Conservation (phyloP, 2,888 invertebrate species). For the Halictus ligatus region DNA sequence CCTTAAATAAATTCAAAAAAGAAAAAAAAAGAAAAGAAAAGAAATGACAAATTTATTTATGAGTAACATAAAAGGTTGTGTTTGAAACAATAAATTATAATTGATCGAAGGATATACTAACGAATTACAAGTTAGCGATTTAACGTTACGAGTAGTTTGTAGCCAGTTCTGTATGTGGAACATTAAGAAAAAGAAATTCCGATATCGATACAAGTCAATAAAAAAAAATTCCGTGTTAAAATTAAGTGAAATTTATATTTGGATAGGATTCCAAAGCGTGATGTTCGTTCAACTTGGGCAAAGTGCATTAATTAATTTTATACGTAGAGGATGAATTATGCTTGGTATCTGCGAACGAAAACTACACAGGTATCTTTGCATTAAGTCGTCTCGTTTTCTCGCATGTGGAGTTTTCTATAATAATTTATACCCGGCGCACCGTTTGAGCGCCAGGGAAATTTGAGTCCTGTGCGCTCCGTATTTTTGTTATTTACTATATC, state of each 20-base stretch:
- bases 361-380: constrained; percentile 6
- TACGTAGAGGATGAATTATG: constrained; percentile 15
- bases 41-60: not conserved
- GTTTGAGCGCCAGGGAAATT: constrained; percentile 37
- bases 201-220: not conserved
- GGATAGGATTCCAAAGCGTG: not conserved
- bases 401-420: constrained; percentile 21
- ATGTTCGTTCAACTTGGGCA: constrained; percentile 4
- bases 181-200: constrained; percentile 1
- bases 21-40: not conserved
- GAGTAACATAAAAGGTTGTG: not conserved
- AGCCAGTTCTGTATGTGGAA: not conserved
- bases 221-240: constrained; percentile 22
- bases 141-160: constrained; percentile 17
- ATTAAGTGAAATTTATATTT: constrained; percentile 19
- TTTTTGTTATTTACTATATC: constrained; percentile 58
- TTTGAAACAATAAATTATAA: not conserved
- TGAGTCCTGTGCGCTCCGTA: constrained; percentile 48
- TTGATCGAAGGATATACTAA: not conserved
- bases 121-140: not conserved
- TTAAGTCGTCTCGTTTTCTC: constrained; percentile 16
- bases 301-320: constrained; percentile 17
- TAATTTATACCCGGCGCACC: not conserved
- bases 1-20: not conserved
- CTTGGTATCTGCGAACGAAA: not conserved